Percentiles rank a stretch among this genome's conserved stretches.
These are phyloP conservation scores for Caenorhabditis remanei DNA, from an alignment of 1,140 invertebrate species.

Conservation along the genomic window DNA sequence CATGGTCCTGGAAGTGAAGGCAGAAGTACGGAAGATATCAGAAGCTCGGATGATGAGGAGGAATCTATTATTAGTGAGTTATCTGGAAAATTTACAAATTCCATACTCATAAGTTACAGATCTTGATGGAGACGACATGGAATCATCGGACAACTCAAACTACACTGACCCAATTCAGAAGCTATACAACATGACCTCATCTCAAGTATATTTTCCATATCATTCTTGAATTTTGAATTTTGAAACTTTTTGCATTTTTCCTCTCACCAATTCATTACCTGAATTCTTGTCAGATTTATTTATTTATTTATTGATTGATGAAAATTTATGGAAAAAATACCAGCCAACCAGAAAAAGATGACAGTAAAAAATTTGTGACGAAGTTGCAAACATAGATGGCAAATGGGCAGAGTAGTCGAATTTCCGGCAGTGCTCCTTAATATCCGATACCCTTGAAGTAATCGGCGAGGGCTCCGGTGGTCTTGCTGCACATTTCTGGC, in stretches of 20 bases:
- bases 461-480: constrained; percentile 75
- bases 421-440: constrained; percentile 58
- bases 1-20: constrained; percentile 59
- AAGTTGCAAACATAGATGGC: constrained; percentile 12
- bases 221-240: not conserved
- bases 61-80: constrained; percentile 41
- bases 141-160: not conserved
- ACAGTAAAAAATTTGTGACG: constrained; percentile 1
- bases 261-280: not conserved
- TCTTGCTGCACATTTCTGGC: constrained; percentile 75
- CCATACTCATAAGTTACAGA: constrained; percentile 45
- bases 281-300: too few species aligned
- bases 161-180: constrained; percentile 87
- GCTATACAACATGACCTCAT: constrained; percentile 88
- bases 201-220: constrained; percentile 49
- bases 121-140: constrained; percentile 61
- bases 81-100: not conserved
- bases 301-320: too few species aligned
- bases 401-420: not conserved
- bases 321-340: not conserved
- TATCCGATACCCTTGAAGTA: constrained; percentile 75
- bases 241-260: not conserved
- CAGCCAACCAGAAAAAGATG: not conserved
- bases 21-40: constrained; percentile 61
- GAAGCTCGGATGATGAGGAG: constrained; percentile 58